A percentile compares a stretch with the other conserved stretches of the same genome.
Conservation (phyloP, 1,140 invertebrate species). For the Atta texana region DNA sequence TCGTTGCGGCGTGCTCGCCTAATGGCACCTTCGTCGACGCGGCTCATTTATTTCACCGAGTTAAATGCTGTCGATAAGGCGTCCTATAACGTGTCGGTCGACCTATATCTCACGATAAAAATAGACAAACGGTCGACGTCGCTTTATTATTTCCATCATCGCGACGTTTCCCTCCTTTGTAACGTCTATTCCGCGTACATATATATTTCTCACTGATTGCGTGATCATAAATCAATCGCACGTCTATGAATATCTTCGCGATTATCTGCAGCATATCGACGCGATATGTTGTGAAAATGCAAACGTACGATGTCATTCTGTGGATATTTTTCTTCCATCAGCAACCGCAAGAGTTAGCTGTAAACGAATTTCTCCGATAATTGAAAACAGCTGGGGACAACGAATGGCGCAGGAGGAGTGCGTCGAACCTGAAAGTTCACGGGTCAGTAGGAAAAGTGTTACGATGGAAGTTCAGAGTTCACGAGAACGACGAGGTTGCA, state of each 20-base stretch:
- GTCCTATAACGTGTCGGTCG: background rate
- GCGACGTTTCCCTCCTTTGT: background rate
- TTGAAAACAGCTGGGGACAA: slow-evolving; percentile 71
- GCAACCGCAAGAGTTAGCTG: slow-evolving; percentile 12
- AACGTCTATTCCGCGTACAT: background rate
- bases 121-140: slow-evolving; percentile 19
- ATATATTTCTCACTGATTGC: background rate
- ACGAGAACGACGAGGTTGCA: slow-evolving; percentile 60
- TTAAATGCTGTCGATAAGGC: slow-evolving; percentile 37
- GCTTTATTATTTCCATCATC: slow-evolving; percentile 20
- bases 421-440: slow-evolving; percentile 69
- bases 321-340: background rate
- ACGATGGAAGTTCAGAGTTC: slow-evolving; percentile 74
- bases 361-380: slow-evolving; percentile 72
- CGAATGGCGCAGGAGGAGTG: slow-evolving; percentile 54
- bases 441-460: slow-evolving; percentile 70
- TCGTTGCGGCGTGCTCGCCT: background rate
- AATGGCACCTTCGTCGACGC: slow-evolving; percentile 19
- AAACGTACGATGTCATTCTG: background rate
- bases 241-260: background rate
- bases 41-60: slow-evolving; percentile 24
- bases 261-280: background rate
- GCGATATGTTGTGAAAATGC: background rate
- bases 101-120: slow-evolving; percentile 44
- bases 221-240: slow-evolving; percentile 12